phyloP scores from a whole-genome alignment of 2,888 invertebrate genomes.

The Amorpha juglandis region DNA sequence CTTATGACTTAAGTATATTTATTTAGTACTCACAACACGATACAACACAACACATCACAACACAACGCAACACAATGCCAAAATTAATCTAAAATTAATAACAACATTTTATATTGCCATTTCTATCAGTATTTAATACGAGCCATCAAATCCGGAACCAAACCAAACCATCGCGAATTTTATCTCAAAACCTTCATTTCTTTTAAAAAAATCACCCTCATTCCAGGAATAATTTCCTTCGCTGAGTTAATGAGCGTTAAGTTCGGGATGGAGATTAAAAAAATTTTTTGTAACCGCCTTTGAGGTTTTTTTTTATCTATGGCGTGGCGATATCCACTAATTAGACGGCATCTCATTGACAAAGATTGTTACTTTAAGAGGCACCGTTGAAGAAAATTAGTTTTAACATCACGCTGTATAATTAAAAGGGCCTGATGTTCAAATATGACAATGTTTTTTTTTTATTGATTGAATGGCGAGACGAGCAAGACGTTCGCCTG shows the following conservation, averaged over 20 bases:
- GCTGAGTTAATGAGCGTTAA: constrained; percentile 44
- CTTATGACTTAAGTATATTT: too few relatives aligned
- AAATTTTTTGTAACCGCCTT: constrained; percentile 34
- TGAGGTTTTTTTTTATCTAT: constrained; percentile 32
- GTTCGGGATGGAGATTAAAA: constrained; percentile 34
- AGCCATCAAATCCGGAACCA: neutral
- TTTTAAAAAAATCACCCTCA: constrained; percentile 12
- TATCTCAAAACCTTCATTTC: constrained; percentile 10
- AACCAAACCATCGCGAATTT: neutral
- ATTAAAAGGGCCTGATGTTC: neutral
- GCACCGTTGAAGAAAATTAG: constrained; percentile 9
- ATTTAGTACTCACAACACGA: too few relatives aligned
- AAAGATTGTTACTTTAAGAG: constrained; percentile 4
- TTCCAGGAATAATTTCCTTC: constrained; percentile 19
- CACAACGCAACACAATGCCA: too few relatives aligned
- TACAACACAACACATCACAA: too few relatives aligned
- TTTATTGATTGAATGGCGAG: too few relatives aligned
- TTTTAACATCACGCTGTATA: neutral
- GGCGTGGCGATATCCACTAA: constrained; percentile 36
- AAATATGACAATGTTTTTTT: neutral
- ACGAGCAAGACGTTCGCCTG: too few relatives aligned
- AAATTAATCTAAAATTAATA: neutral
- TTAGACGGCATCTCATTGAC: constrained; percentile 33
- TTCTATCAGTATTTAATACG: neutral
- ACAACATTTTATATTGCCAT: neutral